Conservation (phyloP, 2,888 invertebrate genomes). For the Myopa testacea region DNA sequence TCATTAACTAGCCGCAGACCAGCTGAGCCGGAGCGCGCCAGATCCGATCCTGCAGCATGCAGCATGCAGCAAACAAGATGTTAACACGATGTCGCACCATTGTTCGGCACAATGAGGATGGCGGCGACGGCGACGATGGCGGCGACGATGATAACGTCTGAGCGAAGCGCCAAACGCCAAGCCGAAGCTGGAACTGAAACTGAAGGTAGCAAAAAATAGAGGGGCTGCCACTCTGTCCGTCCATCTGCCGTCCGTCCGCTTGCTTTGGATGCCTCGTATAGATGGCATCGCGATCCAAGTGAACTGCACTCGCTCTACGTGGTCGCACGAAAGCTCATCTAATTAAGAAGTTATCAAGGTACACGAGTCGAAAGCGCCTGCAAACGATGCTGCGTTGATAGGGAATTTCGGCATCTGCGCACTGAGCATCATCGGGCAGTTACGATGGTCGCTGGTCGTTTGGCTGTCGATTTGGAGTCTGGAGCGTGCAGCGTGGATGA, state of each 20-base stretch:
- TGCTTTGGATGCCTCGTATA: not conserved
- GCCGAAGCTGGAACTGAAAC: not conserved
- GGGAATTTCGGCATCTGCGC: conserved; percentile 16
- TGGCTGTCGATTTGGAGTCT: not conserved
- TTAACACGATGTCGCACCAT: conserved; percentile 40
- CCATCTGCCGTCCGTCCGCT: not conserved
- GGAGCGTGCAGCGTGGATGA: not conserved
- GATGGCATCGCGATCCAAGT: not conserved
- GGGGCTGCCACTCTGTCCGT: not conserved
- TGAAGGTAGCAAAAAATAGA: not conserved
- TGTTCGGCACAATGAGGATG: conserved; percentile 16
- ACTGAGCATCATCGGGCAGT: conserved; percentile 3
- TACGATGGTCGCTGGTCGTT: not conserved
- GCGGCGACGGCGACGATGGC: conserved; percentile 13
- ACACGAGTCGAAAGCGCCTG: conserved; percentile 25
- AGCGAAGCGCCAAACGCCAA: conserved; percentile 13
- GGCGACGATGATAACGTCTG: conserved; percentile 16
- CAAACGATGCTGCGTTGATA: conserved; percentile 13
- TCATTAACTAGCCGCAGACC: conserved; percentile 27
- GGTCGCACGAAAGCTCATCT: conserved; percentile 6
- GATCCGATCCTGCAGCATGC: not conserved
- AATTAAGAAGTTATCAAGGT: conserved; percentile 34
- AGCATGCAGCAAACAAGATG: conserved; percentile 31
- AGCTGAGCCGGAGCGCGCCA: not conserved
- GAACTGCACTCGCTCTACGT: not conserved